A percentile compares a stretch with the other conserved stretches of the same genome.
These are phyloP conservation scores for Archilochus colubris DNA, from an alignment of 2,113 vertebrate species.

Conservation along the genomic window DNA sequence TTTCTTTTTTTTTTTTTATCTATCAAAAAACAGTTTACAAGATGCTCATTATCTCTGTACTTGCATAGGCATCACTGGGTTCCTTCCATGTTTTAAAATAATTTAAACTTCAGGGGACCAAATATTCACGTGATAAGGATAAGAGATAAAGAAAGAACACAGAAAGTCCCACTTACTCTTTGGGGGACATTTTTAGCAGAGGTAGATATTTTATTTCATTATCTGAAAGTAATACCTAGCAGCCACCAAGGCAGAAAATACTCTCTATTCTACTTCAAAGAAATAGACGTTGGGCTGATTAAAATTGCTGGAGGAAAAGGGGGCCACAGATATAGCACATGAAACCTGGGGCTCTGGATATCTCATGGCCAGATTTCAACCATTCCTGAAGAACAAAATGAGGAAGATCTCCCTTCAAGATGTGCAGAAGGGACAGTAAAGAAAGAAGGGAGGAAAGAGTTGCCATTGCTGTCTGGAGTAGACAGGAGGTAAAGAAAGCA, in stretches of 20 bases:
- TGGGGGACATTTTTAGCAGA: not conserved
- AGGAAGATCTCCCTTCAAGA: not conserved
- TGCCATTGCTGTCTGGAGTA: not conserved
- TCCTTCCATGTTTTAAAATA: not conserved
- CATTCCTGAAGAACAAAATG: not conserved
- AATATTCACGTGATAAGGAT: not conserved
- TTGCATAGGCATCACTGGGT: fast-evolving
- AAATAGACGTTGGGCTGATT: not conserved
- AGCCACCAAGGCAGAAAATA: not conserved
- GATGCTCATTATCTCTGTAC: not conserved
- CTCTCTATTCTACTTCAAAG: not conserved
- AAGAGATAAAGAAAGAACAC: not conserved
- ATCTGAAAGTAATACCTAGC: not conserved
- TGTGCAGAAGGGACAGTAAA: not conserved
- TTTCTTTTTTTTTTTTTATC: not conserved
- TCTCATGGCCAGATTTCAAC: not conserved
- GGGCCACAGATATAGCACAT: not conserved
- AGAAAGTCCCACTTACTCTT: not conserved
- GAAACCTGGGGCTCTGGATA: not conserved
- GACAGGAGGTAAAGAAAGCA: not conserved
- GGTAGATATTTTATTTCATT: not conserved
- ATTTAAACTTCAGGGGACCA: not conserved
- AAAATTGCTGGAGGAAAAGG: not conserved
- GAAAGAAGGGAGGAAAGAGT: not conserved
- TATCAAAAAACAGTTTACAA: not conserved